Evolutionary conservation across 2,888 invertebrate genomes (phyloP).

Genomic region (Invenusta paracnida): DNA sequence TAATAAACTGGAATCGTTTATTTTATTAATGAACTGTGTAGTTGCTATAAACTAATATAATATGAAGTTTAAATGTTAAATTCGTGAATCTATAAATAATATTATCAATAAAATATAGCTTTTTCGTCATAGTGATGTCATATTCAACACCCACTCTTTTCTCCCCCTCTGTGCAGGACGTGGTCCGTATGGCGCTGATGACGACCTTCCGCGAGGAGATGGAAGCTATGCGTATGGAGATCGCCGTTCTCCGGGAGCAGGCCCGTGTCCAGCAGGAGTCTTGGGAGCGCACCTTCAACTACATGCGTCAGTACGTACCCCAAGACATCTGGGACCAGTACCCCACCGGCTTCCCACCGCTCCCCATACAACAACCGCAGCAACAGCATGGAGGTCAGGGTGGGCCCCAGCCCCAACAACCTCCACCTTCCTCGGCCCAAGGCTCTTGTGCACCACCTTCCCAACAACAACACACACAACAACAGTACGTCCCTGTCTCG

Average conservation of each 20-base stretch:
- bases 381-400: neutral
- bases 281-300: neutral
- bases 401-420: neutral
- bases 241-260: neutral
- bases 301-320: neutral
- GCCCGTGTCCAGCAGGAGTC: slow-evolving; percentile 12
- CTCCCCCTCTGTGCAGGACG: too few relatives aligned
- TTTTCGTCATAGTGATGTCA: too few relatives aligned
- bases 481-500: too few relatives aligned
- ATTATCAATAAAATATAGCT: too few relatives aligned
- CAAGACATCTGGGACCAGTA: neutral
- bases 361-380: too few relatives aligned
- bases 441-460: neutral
- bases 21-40: too few relatives aligned
- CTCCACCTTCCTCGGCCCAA: too few relatives aligned
- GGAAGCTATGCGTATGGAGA: neutral
- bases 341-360: neutral
- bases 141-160: too few relatives aligned
- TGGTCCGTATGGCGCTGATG: neutral
- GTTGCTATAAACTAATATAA: too few relatives aligned
- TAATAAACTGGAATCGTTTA: too few relatives aligned
- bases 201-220: neutral
- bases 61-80: too few relatives aligned
- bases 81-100: too few relatives aligned
- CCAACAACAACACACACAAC: neutral